Conservation (phyloP, 2,888 invertebrate species). For the Hofmannophila pseudospretella region DNA sequence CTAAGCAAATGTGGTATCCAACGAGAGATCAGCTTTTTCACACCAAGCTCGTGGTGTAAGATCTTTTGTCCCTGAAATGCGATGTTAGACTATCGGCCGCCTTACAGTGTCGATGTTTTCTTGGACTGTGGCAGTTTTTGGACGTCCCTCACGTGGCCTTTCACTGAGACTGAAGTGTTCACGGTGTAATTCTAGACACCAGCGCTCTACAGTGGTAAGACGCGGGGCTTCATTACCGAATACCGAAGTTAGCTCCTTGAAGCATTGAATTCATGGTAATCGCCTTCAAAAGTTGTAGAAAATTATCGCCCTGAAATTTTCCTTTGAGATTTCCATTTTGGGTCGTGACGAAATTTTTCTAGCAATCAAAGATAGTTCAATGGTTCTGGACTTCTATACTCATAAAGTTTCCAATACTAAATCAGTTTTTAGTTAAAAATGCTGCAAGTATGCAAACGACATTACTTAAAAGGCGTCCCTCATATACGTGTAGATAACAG, state of each 20-base stretch:
- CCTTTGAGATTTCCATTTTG: neutral
- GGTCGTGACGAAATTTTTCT: too few relatives aligned
- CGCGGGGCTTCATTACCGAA: neutral
- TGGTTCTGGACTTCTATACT: too few relatives aligned
- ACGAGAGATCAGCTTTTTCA: constrained; percentile 15
- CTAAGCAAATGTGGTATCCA: constrained; percentile 16
- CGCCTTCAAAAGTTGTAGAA: neutral
- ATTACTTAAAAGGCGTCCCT: too few relatives aligned
- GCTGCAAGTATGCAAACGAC: too few relatives aligned
- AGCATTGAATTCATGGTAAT: too few relatives aligned
- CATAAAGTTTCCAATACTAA: too few relatives aligned
- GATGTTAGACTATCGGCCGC: constrained; percentile 10
- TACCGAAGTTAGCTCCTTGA: too few relatives aligned
- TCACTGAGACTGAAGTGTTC: neutral
- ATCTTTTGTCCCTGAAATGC: constrained; percentile 9
- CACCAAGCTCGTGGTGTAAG: constrained; percentile 15
- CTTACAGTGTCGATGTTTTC: neutral
- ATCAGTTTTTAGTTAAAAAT: too few relatives aligned
- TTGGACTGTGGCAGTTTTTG: neutral
- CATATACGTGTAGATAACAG: too few relatives aligned
- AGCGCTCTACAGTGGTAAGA: neutral
- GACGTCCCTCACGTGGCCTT: neutral
- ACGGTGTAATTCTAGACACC: neutral
- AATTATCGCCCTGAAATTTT: neutral
- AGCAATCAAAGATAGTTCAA: too few relatives aligned